phyloP scores from a whole-genome alignment of 2,888 invertebrate species.

The Agrochola lychnidis region DNA sequence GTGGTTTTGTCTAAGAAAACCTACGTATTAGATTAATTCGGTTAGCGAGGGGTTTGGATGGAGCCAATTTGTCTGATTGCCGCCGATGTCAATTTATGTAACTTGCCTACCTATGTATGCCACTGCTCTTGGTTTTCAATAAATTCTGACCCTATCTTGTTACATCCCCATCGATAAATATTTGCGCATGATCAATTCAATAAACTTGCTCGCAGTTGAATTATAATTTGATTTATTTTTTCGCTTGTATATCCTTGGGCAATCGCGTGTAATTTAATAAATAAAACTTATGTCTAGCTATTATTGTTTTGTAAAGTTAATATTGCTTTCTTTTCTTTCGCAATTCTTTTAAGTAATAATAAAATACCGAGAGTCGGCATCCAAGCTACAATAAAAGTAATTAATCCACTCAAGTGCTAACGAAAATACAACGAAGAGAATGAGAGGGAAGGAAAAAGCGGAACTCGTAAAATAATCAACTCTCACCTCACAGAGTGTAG shows the following conservation, averaged over 20 bases:
- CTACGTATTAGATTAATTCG: conserved; percentile 89
- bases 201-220: conserved; percentile 84
- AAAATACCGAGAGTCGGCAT: conserved; percentile 41
- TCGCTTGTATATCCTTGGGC: conserved; percentile 48
- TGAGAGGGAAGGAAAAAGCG: conserved; percentile 63
- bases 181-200: conserved; percentile 90
- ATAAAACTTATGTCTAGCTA: conserved; percentile 24
- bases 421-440: conserved; percentile 56
- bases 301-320: conserved; percentile 35
- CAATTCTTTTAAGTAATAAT: conserved; percentile 60
- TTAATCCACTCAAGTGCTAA: conserved; percentile 62
- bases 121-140: conserved; percentile 85
- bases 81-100: conserved; percentile 87
- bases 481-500: conserved; percentile 67
- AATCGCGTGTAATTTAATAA: conserved; percentile 47
- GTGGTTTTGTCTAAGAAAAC: conserved; percentile 89
- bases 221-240: conserved; percentile 70
- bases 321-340: conserved; percentile 30
- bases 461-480: conserved; percentile 73
- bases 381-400: conserved; percentile 60
- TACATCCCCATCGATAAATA: conserved; percentile 89
- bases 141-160: conserved; percentile 89
- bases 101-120: conserved; percentile 85
- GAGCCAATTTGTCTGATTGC: conserved; percentile 91
- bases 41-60: conserved; percentile 85